phyloP scores from a whole-genome alignment of 2,888 invertebrate species.

The Sarcophaga variegata region DNA sequence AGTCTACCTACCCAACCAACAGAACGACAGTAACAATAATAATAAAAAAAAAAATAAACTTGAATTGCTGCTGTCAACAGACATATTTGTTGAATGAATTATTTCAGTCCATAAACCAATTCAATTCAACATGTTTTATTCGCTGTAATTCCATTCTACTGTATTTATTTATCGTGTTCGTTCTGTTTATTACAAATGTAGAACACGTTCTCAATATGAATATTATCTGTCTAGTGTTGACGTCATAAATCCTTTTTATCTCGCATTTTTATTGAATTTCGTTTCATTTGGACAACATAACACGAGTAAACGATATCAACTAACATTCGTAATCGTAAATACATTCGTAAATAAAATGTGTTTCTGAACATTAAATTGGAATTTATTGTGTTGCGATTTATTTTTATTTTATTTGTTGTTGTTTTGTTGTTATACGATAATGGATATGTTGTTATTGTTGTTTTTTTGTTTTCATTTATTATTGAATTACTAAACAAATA shows the following conservation, averaged over 20 bases:
- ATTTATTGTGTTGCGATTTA: conserved; percentile 33
- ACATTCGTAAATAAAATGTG: not conserved
- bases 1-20: too few species aligned
- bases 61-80: too few species aligned
- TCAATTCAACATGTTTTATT: conserved; percentile 41
- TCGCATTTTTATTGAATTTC: conserved; percentile 20
- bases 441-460: not conserved
- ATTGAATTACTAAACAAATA: conserved; percentile 50
- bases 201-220: conserved; percentile 55
- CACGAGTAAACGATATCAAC: not conserved
- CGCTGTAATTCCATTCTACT: not conserved
- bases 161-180: conserved; percentile 25
- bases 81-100: not conserved
- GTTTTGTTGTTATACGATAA: not conserved
- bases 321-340: not conserved
- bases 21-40: too few species aligned
- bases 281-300: conserved; percentile 16
- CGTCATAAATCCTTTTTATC: conserved; percentile 61
- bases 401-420: not conserved
- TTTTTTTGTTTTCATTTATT: not conserved
- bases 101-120: conserved; percentile 16
- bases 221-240: conserved; percentile 37
- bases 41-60: too few species aligned
- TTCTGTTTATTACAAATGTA: conserved; percentile 47
- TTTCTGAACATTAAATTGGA: conserved; percentile 25